Percentiles rank a stretch among this genome's conserved stretches.
These are phyloP conservation scores for Leptarthrus brevirostris DNA, from an alignment of 2,888 invertebrate species.

Conservation along the genomic window DNA sequence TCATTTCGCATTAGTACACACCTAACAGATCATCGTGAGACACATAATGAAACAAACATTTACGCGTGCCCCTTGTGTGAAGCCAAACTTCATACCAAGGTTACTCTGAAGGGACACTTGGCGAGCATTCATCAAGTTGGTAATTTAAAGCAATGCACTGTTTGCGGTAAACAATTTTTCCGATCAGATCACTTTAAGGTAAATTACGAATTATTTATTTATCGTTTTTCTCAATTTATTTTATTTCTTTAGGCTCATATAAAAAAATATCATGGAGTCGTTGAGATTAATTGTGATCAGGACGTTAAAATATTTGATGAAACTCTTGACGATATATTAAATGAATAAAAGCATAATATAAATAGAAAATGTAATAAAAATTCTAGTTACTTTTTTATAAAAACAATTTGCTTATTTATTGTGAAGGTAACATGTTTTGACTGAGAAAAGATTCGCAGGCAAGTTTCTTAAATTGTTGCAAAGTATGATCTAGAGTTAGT, in stretches of 20 bases:
- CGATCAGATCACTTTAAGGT: constrained; percentile 26
- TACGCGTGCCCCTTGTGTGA: constrained; percentile 6
- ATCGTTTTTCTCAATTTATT: background rate
- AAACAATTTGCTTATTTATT: too few relatives aligned
- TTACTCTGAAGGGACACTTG: constrained; percentile 12
- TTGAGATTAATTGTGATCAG: too few relatives aligned
- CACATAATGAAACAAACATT: constrained; percentile 13
- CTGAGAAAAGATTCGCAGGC: too few relatives aligned
- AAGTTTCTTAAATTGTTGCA: too few relatives aligned
- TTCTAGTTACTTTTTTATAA: too few relatives aligned
- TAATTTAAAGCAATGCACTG: constrained; percentile 1
- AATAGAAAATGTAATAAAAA: background rate
- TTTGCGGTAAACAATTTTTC: constrained; percentile 12
- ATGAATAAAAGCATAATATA: background rate
- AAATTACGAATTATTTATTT: background rate
- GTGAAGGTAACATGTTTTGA: too few relatives aligned
- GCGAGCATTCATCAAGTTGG: constrained; percentile 29
- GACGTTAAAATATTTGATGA: too few relatives aligned
- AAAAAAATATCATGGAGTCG: constrained; percentile 11
- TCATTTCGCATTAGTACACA: constrained; percentile 32
- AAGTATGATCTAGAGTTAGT: too few relatives aligned
- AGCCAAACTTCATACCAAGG: constrained; percentile 9
- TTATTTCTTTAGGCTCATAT: background rate
- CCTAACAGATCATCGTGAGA: constrained; percentile 19
- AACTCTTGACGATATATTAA: too few relatives aligned